phyloP scores from a whole-genome alignment of 1,140 invertebrate genomes.

The Oreohelix idahoensis region DNA sequence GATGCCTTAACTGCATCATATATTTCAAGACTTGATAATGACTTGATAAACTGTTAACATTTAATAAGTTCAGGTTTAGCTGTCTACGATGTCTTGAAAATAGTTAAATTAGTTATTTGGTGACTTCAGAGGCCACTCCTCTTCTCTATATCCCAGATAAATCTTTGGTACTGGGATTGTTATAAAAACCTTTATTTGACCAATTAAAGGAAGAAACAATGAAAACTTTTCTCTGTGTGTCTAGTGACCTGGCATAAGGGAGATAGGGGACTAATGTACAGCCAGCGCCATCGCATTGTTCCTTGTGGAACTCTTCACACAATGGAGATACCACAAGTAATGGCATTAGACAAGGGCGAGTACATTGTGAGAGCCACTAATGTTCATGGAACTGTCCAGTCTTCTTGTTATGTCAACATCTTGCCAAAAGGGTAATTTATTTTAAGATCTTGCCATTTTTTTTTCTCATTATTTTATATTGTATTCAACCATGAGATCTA shows the following conservation, averaged over 20 bases:
- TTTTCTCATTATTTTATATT: too few species aligned
- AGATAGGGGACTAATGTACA: slow-evolving; percentile 87
- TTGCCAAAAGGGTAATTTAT: slow-evolving; percentile 46
- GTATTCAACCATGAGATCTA: too few species aligned
- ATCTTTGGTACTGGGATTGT: background rate
- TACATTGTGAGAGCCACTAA: slow-evolving; percentile 87
- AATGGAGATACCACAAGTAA: slow-evolving; percentile 82
- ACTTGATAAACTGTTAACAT: too few species aligned
- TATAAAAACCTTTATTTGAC: background rate
- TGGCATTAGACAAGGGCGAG: slow-evolving; percentile 81
- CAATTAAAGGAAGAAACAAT: background rate
- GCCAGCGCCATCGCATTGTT: slow-evolving; percentile 85
- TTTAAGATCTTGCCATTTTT: too few species aligned
- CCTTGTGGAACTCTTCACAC: slow-evolving; percentile 83
- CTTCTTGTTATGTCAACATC: slow-evolving; percentile 56
- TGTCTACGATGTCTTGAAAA: too few species aligned
- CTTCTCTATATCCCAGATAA: too few species aligned
- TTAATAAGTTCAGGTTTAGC: too few species aligned
- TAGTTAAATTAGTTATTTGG: too few species aligned
- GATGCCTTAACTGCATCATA: too few species aligned
- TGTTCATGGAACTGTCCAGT: slow-evolving; percentile 57
- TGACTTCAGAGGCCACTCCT: too few species aligned
- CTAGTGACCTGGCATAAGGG: slow-evolving; percentile 89
- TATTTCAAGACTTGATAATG: too few species aligned
- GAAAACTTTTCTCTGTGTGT: background rate